Percentiles rank a stretch among this genome's conserved stretches.
Evolutionary conservation across 2,888 invertebrate species (phyloP).

Genomic region (Eupithecia insigniata): DNA sequence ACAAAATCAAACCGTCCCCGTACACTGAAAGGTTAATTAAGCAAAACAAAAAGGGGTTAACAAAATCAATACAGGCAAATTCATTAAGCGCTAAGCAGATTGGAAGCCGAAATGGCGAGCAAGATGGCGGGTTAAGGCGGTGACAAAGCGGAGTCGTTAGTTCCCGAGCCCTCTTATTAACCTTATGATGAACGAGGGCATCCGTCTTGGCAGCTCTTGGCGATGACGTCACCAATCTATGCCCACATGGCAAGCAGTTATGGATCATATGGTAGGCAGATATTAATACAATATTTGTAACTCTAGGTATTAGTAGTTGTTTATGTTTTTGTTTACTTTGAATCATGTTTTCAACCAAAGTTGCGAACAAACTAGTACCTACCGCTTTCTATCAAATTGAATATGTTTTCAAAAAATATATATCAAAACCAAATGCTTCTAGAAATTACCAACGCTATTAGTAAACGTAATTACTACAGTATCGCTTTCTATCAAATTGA

Average conservation of each 20-base stretch:
- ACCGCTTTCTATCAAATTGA: neutral
- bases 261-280: neutral
- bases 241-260: constrained; percentile 9
- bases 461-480: neutral
- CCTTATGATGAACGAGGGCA: constrained; percentile 84
- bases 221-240: constrained; percentile 56
- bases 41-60: constrained; percentile 84
- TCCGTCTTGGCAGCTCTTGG: constrained; percentile 70
- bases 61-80: constrained; percentile 84
- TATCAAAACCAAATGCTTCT: neutral
- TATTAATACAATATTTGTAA: neutral
- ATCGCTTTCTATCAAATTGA: neutral
- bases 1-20: constrained; percentile 59
- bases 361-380: neutral
- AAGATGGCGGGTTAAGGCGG: constrained; percentile 82
- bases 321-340: neutral
- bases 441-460: neutral
- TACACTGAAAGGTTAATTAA: constrained; percentile 82
- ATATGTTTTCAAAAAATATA: no score
- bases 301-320: neutral
- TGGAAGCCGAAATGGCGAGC: constrained; percentile 81
- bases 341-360: neutral
- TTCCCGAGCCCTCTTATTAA: constrained; percentile 84
- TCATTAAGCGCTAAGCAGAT: constrained; percentile 84
- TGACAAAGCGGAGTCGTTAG: constrained; percentile 85